A percentile compares a stretch with the other conserved stretches of the same genome.
Evolutionary conservation across 2,113 vertebrate genomes (phyloP).

Genomic region (Prietella phreatophila): DNA sequence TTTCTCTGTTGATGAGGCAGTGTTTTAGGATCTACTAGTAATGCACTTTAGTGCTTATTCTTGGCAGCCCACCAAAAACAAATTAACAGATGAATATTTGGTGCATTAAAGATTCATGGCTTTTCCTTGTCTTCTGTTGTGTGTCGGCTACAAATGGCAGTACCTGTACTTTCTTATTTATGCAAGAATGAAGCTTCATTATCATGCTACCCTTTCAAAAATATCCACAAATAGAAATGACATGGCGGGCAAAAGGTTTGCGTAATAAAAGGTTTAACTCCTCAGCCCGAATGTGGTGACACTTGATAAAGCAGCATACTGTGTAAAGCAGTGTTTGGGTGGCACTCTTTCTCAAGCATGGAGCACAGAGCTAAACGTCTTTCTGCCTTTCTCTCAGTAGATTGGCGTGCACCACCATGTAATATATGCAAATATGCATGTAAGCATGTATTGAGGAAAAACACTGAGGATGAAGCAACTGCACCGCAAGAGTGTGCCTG

Average conservation of each 20-base stretch:
- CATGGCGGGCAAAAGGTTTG: not conserved
- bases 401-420: constrained; percentile 37
- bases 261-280: constrained; percentile 26
- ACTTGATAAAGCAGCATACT: constrained; percentile 9
- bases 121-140: constrained; percentile 31
- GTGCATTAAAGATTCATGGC: constrained; percentile 48
- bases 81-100: constrained; percentile 48
- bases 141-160: constrained; percentile 32
- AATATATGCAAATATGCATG: constrained; percentile 52
- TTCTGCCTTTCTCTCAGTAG: constrained; percentile 27
- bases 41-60: constrained; percentile 46
- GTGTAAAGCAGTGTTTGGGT: constrained; percentile 35
- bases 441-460: constrained; percentile 46
- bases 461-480: constrained; percentile 41
- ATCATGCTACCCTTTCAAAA: not conserved
- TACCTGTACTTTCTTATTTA: constrained; percentile 28
- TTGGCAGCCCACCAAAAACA: constrained; percentile 48
- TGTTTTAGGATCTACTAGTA: constrained; percentile 39
- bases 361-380: not conserved
- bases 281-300: constrained; percentile 11
- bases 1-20: constrained; percentile 35
- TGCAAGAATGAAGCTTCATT: not conserved
- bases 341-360: constrained; percentile 4
- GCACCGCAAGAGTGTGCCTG: constrained; percentile 44
- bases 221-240: not conserved